Percentiles rank a stretch among this genome's conserved stretches.
Evolutionary conservation across 2,113 vertebrate species (phyloP).

Genomic region (Petaurus breviceps): DNA sequence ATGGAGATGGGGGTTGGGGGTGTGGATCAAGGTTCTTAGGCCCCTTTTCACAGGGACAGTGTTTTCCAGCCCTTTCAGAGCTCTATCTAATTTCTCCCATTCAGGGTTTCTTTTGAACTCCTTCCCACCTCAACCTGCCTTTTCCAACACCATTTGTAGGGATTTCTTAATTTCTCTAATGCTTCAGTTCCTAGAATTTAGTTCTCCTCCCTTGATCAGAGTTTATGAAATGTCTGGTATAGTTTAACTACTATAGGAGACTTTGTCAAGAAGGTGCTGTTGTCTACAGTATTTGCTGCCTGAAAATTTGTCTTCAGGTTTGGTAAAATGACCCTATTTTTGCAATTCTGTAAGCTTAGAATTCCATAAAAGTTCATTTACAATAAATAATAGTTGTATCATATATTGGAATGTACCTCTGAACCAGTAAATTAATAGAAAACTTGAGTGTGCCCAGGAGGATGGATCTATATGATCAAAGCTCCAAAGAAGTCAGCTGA

Average conservation of each 20-base stretch:
- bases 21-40: background rate
- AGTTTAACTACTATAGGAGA: background rate
- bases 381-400: too few relatives aligned
- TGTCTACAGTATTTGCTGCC: background rate
- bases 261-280: background rate
- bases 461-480: background rate
- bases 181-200: background rate
- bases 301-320: background rate
- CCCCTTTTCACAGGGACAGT: background rate
- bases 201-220: background rate
- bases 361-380: conserved; percentile 15
- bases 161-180: background rate
- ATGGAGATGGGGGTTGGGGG: too few relatives aligned
- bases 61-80: background rate
- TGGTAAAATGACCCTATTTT: background rate
- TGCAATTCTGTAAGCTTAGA: background rate
- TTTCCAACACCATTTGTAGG: too few relatives aligned
- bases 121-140: background rate
- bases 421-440: background rate
- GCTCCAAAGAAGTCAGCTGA: background rate
- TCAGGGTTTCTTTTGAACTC: background rate
- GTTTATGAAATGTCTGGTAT: background rate
- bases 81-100: background rate
- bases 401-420: background rate
- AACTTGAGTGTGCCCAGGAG: background rate